Base-by-base conservation (phyloP, 2,888 invertebrate species). In the Brassicogethes aeneus region DNA sequence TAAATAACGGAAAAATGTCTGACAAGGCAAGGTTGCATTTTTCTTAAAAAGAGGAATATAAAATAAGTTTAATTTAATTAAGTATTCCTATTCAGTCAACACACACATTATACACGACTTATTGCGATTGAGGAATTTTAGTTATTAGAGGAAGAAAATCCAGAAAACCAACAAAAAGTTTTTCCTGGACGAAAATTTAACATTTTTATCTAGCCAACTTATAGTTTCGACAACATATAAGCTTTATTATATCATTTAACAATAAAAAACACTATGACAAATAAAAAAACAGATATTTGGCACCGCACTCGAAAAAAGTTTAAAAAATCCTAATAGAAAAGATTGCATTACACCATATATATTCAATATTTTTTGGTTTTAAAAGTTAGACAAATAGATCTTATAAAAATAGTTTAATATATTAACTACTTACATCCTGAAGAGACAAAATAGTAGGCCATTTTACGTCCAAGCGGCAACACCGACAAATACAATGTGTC, bases 361-460 rank as follows among this genome's bases (percentile, higher is more conserved):
- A n/a, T n/a, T n/a, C n/a, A 23, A 23, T 23, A 23, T 7, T 7
- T 23, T 23, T 23, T 23, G 23, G 32, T 32, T 32, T 38, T 37
- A 13, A 38, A 38, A 23, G 23, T 23, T 23, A 23, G 23, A 43
- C 42, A 46, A 46, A 42, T 46, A 43, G 49, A 41, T 48, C 34
- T 43, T 50, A 50, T 50, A 50, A 50, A 50, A 50, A 50, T 50
- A 50, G 43, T 45, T 43, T 42, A 23, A n/a, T n/a, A 39, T 48
- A 48, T 39, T 41, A 44, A 37, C 44, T 44, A 46, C 41, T 40
- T 41, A 48, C 43, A 39, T 43, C 43, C 40, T 55, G 57, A 56
- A 60, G 57, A 59, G 59, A 59, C 56, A 57, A 59, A 55, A 59
- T 54, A 43, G 54, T 61, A 62, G 62, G 62, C 62, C 62, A 48